These are phyloP conservation scores for Drosophila malerkotliana DNA, from an alignment of 1,140 invertebrate species.

Conservation along the genomic window DNA sequence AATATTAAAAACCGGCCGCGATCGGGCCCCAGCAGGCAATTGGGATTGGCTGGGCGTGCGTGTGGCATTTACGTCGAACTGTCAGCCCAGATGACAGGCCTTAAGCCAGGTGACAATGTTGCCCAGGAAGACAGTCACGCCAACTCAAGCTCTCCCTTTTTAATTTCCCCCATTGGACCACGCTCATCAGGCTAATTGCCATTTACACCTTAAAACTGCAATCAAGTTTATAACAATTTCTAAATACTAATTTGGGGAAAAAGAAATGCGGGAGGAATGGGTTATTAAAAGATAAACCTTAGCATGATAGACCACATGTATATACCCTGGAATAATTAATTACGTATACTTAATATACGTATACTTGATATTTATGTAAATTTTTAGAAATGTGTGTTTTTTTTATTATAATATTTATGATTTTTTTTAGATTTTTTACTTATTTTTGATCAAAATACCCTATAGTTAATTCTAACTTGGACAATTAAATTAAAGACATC, in stretches of 20 bases:
- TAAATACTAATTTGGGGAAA: slow-evolving; percentile 25
- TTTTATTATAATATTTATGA: background rate
- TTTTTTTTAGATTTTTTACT: background rate
- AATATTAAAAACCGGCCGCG: slow-evolving; percentile 26
- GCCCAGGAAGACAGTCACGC: slow-evolving; percentile 40
- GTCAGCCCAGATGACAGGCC: slow-evolving; percentile 58
- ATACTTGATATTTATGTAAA: background rate
- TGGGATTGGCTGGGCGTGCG: slow-evolving; percentile 55
- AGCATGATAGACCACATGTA: background rate
- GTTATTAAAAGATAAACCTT: background rate
- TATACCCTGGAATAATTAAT: slow-evolving; percentile 17
- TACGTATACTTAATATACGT: background rate
- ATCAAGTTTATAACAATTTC: slow-evolving; percentile 62
- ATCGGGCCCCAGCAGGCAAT: slow-evolving; percentile 30
- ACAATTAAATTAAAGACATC: slow-evolving; percentile 33
- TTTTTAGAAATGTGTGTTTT: background rate
- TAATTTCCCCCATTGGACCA: background rate
- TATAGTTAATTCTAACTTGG: background rate
- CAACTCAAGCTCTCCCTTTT: background rate
- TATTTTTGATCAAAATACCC: background rate
- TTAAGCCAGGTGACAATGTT: slow-evolving; percentile 66
- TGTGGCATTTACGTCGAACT: slow-evolving; percentile 73
- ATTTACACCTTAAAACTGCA: slow-evolving; percentile 68
- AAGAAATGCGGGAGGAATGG: slow-evolving; percentile 34
- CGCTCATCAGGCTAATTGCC: slow-evolving; percentile 66